Conservation (phyloP, 2,113 vertebrate genomes). For the Calypte anna region DNA sequence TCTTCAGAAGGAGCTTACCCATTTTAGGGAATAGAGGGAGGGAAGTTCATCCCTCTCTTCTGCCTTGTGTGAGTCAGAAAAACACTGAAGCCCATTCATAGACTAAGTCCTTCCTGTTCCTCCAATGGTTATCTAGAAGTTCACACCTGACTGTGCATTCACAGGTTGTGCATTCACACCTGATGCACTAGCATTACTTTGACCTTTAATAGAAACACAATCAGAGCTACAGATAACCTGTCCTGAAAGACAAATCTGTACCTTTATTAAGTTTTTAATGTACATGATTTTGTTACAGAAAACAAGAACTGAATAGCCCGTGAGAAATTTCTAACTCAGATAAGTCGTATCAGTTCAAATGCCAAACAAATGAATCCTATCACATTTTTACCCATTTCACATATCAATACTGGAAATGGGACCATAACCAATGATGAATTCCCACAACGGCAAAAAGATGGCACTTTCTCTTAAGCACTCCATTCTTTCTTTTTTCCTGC, state of each 20-base stretch:
- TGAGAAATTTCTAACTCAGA: neutral
- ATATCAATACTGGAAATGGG: neutral
- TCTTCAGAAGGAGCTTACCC: neutral
- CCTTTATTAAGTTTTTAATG: neutral
- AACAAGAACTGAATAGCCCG: neutral
- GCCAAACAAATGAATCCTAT: neutral
- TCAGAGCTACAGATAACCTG: neutral
- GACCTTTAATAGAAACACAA: neutral
- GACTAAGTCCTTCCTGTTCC: neutral
- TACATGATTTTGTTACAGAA: neutral
- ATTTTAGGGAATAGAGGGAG: accelerated
- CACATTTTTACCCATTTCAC: neutral
- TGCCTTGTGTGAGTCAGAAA: neutral
- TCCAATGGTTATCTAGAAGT: neutral
- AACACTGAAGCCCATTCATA: neutral
- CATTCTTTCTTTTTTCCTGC: neutral
- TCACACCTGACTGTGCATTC: neutral
- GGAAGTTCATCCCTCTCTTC: neutral
- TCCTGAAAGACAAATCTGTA: neutral
- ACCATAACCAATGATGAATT: neutral
- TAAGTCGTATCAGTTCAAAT: neutral
- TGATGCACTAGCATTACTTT: neutral
- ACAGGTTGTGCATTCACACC: too few species aligned
- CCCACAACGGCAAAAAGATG: neutral
- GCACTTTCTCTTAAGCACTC: neutral